A percentile compares a stretch with the other conserved stretches of the same genome.
These are phyloP conservation scores for Trididemnum nubilum DNA, from an alignment of 23 tunicate genomes.

Conservation along the genomic window DNA sequence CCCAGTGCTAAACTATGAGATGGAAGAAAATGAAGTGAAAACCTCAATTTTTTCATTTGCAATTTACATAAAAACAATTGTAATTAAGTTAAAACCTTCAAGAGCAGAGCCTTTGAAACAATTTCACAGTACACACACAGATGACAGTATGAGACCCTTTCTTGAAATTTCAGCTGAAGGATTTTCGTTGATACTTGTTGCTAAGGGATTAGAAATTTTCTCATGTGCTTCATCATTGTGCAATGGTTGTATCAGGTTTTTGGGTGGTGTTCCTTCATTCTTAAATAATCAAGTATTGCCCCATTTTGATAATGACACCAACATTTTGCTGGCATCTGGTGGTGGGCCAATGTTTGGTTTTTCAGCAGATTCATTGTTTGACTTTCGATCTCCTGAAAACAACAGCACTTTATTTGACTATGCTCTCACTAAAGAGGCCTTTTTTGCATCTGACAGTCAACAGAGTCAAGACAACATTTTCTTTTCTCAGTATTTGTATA, in stretches of 20 bases:
- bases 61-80: slow-evolving; percentile 45
- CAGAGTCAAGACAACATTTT: slow-evolving; percentile 13
- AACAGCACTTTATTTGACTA: slow-evolving; percentile 40
- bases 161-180: slow-evolving; percentile 52
- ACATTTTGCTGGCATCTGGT: slow-evolving; percentile 38
- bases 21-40: slow-evolving; percentile 40
- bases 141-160: neutral
- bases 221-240: slow-evolving; percentile 44
- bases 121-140: slow-evolving; percentile 26
- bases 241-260: slow-evolving; percentile 29
- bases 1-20: slow-evolving; percentile 58
- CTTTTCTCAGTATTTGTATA: slow-evolving; percentile 54
- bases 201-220: slow-evolving; percentile 67
- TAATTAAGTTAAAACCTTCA: slow-evolving; percentile 47
- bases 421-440: slow-evolving; percentile 39
- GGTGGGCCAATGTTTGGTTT: slow-evolving; percentile 42
- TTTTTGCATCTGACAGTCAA: slow-evolving; percentile 17
- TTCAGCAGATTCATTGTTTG: slow-evolving; percentile 66
- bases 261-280: slow-evolving; percentile 32
- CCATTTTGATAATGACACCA: neutral
- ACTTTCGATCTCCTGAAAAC: slow-evolving; percentile 74
- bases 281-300: slow-evolving; percentile 3
- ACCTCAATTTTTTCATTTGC: slow-evolving; percentile 47
- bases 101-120: neutral
- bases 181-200: slow-evolving; percentile 40